These are phyloP conservation scores for Thamnaconus septentrionalis DNA, from an alignment of 2,113 vertebrate species.

Conservation along the genomic window DNA sequence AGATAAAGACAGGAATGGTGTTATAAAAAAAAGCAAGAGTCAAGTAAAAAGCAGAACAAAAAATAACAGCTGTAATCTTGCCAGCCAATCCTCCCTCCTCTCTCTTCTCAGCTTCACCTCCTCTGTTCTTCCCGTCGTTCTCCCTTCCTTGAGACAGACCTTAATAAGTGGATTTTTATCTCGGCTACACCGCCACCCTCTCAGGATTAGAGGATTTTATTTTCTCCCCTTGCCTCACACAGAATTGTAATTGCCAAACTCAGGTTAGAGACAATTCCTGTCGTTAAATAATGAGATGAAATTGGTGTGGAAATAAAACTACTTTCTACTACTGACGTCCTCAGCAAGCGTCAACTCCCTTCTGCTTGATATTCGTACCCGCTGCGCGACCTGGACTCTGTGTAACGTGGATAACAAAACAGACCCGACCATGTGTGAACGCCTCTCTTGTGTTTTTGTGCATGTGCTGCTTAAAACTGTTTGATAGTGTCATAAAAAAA, in stretches of 20 bases:
- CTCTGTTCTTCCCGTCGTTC: slow-evolving; percentile 31
- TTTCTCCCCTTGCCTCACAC: slow-evolving; percentile 15
- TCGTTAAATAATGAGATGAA: slow-evolving; percentile 38
- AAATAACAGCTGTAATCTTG: slow-evolving; percentile 42
- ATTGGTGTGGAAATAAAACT: not conserved
- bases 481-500: slow-evolving; percentile 12
- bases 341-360: slow-evolving; percentile 11
- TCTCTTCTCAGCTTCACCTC: slow-evolving; percentile 16
- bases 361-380: slow-evolving; percentile 31
- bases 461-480: not conserved
- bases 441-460: not conserved
- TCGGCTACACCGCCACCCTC: slow-evolving; percentile 54
- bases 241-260: slow-evolving; percentile 60
- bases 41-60: slow-evolving; percentile 15
- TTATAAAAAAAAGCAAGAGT: slow-evolving; percentile 10
- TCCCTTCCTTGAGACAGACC: slow-evolving; percentile 34
- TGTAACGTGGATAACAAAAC: slow-evolving; percentile 25
- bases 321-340: not conserved
- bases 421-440: not conserved
- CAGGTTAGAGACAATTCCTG: slow-evolving; percentile 35
- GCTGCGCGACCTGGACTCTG: slow-evolving; percentile 32
- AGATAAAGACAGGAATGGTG: slow-evolving; percentile 3
- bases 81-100: slow-evolving; percentile 25
- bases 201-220: slow-evolving; percentile 58
- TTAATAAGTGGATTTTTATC: slow-evolving; percentile 76